Evolutionary conservation across 2,113 vertebrate species (phyloP).

Genomic region (Hippocampus zosterae): DNA sequence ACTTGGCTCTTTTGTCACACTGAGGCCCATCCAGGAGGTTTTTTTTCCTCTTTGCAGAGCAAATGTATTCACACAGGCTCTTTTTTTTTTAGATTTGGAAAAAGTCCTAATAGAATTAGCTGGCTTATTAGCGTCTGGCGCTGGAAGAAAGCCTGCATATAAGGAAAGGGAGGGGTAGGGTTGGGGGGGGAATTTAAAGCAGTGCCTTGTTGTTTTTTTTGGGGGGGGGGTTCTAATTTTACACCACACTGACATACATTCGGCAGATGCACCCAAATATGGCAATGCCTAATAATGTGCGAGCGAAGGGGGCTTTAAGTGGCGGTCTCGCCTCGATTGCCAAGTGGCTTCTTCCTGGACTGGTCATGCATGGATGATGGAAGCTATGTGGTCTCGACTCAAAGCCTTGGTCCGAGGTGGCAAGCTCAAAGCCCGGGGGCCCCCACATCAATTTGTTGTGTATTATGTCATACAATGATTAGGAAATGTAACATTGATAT

Average conservation of each 20-base stretch:
- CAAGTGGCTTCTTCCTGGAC: background rate
- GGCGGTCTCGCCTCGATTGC: background rate
- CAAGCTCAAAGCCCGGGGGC: background rate
- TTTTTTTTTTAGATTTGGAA: conserved; percentile 37
- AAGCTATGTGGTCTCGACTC: background rate
- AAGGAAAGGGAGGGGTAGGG: conserved; percentile 43
- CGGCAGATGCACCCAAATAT: background rate
- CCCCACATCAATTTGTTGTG: too few relatives aligned
- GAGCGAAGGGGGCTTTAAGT: background rate
- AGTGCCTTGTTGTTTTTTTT: background rate
- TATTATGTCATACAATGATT: too few relatives aligned
- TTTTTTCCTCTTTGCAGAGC: conserved; percentile 26
- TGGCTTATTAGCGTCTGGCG: conserved; percentile 64
- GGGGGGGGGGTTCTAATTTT: conserved; percentile 65
- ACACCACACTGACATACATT: conserved; percentile 15
- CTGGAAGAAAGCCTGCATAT: conserved; percentile 52
- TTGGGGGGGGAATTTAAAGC: conserved; percentile 41
- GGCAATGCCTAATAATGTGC: background rate
- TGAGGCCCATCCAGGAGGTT: conserved; percentile 49
- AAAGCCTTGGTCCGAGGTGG: background rate
- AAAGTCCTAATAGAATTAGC: conserved; percentile 67
- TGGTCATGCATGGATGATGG: background rate
- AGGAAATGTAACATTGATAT: too few relatives aligned
- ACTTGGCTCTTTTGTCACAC: conserved; percentile 40
- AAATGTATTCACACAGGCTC: conserved; percentile 51